These are phyloP conservation scores for Arenaria interpres DNA, from an alignment of 2,113 vertebrate species.

Conservation along the genomic window DNA sequence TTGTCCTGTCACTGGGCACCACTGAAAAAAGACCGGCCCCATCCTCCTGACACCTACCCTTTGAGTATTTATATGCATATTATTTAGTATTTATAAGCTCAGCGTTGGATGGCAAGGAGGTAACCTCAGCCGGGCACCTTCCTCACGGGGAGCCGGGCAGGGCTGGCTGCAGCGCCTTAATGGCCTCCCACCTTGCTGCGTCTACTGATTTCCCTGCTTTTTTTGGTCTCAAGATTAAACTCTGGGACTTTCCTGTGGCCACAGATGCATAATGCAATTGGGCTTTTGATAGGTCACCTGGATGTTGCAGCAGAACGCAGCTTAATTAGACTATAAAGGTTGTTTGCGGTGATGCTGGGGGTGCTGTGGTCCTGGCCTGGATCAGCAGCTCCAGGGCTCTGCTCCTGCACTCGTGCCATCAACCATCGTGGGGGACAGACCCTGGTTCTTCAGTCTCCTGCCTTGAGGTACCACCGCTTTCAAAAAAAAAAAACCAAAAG, in stretches of 20 bases:
- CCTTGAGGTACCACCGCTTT: neutral
- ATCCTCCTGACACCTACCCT: no score
- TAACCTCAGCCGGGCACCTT: neutral
- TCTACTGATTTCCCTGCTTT: rapidly evolving
- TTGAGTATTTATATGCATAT: no score
- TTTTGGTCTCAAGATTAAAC: neutral
- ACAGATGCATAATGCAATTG: neutral
- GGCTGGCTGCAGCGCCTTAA: neutral
- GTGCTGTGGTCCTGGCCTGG: neutral
- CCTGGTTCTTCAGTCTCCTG: neutral
- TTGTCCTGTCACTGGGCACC: no score
- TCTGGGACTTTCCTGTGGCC: neutral
- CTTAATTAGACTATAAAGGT: neutral
- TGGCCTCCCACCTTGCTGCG: neutral
- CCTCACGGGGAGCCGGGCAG: neutral
- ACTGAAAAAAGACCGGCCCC: no score
- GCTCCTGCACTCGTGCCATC: neutral
- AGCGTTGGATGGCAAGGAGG: neutral
- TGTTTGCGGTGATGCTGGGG: neutral
- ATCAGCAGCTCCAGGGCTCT: neutral
- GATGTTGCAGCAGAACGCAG: neutral
- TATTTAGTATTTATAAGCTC: neutral
- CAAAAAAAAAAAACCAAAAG: neutral
- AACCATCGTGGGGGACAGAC: neutral
- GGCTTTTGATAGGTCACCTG: neutral